Evolutionary conservation across 1,140 invertebrate genomes (phyloP), one percentile per base, ranked within the genome.

Genomic region (Ceratina australensis): DNA sequence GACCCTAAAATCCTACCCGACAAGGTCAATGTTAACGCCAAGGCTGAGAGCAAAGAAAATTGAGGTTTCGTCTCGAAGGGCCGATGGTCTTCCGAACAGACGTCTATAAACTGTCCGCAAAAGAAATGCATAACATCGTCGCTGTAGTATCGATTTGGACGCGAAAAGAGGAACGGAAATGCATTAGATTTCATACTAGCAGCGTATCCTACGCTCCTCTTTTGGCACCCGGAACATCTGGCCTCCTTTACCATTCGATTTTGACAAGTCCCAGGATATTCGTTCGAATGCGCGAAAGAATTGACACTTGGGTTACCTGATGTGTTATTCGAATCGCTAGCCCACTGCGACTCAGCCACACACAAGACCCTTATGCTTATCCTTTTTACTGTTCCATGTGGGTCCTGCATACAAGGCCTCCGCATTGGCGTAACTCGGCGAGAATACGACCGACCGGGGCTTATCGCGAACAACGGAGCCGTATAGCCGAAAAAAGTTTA

Each of bases 11-110:
- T n/a, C n/a, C 49, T 16, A 24, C 24, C 74, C 57, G 57, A 66
- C 56, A 77, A 77, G 74, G 74, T 77, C 74, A 77, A 77, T 77
- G 74, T 54, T 69, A 71, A 77, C 71, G 67, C 4, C 66, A 71
- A 77, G 57, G 74, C 71, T 77, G 71, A 77, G 61, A 71, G 66
- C 20, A 69, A 77, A 42, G 47, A 26, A 52, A 77, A 42, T 33
- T 33, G 10, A 54, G 69, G n/a, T 69, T 69, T 52, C 57, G 8
- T 47, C 13, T 3, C 7, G n/a, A 42, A 42, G 10, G 7, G 5
- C 10, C 33, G 33, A 42, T 10, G 33, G 10, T 42, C 33, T 10
- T 42, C 5, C 5, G 33, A 42, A 10, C 33, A 42, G 33, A 42
- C 5, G 10, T 42, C 7, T 10, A 5, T 2, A 33, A 5, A 33